Conservation (phyloP, 2,113 vertebrate species). For the Cranoglanis bouderius region DNA sequence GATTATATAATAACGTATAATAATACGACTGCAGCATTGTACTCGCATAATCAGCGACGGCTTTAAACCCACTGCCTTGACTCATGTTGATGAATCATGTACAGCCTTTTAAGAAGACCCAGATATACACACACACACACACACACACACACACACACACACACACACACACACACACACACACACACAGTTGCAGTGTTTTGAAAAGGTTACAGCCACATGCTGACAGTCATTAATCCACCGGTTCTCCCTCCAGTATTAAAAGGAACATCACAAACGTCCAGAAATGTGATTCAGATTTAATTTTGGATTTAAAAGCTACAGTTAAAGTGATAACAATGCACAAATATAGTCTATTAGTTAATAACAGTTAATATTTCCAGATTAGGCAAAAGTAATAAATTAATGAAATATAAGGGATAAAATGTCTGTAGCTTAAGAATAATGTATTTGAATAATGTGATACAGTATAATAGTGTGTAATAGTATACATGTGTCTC, state of each 20-base stretch:
- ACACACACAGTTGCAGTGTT: not conserved
- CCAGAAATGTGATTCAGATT: not conserved
- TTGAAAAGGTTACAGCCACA: constrained; percentile 17
- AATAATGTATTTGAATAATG: not conserved
- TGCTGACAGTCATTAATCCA: constrained; percentile 24
- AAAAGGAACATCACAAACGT: not conserved
- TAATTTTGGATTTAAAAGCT: not conserved
- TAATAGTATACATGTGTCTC: not conserved
- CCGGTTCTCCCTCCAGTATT: not conserved
- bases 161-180: not conserved
- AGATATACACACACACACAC: constrained; percentile 8
- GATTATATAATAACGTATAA: not conserved
- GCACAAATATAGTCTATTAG: not conserved
- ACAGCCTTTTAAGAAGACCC: not conserved
- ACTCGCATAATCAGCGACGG: not conserved
- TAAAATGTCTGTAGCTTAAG: not conserved
- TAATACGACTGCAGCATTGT: not conserved
- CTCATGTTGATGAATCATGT: constrained; percentile 14
- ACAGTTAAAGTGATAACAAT: not conserved
- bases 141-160: not conserved
- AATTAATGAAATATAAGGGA: not conserved
- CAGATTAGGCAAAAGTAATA: not conserved
- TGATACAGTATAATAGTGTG: not conserved
- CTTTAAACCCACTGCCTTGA: constrained; percentile 15
- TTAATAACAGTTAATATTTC: not conserved